Base-by-base conservation (phyloP, 2,797 vertebrate genomes). In the Enteromius anoplus region DNA sequence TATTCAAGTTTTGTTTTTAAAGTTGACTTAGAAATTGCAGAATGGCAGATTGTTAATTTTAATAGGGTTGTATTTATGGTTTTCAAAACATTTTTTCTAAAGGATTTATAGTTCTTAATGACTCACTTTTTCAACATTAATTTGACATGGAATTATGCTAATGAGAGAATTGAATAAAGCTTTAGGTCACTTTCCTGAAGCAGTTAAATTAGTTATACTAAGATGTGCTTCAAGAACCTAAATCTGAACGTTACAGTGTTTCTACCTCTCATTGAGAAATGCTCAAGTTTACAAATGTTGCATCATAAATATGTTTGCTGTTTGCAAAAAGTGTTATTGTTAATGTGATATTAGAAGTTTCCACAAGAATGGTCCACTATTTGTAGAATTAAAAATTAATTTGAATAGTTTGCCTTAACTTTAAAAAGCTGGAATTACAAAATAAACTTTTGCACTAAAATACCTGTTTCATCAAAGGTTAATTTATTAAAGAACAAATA, bases 131-230 rank as follows among this genome's bases (percentile, higher is more conserved):
- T 81, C 8, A 70, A 32, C 3, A 4, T 75, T 26, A 66, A 53
- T 75, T 64, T 65, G 58, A 66, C 32, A 37, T 65, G 15, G 45
- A 55, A 53, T 75, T 73, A 81, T 81, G 68, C 40, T 62, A 81
- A 81, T 81, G 32, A 2, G 0, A 53, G 32, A 65, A 65, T 73
- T 82, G 47, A 75, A 66, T 51, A 53, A 40, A 26, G 34, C 32
- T 55, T 62, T 66, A 26, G n/a, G 60, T 75, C 32, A 75, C n/a
- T 55, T 75, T 66, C 29, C 69, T 64, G 69, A 65, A 53, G 32
- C 45, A 65, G 60, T 14, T 3, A 21, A 29, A 75, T 75, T 29
- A 26, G 32, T 75, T 82, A 9, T 32, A 29, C 21, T 64, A 60
- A 32, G 60, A 40, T 66, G 78, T 69, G 23, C 42, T 47, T 71